phyloP scores from a whole-genome alignment of 2,113 vertebrate genomes.

The Gopherus flavomarginatus region DNA sequence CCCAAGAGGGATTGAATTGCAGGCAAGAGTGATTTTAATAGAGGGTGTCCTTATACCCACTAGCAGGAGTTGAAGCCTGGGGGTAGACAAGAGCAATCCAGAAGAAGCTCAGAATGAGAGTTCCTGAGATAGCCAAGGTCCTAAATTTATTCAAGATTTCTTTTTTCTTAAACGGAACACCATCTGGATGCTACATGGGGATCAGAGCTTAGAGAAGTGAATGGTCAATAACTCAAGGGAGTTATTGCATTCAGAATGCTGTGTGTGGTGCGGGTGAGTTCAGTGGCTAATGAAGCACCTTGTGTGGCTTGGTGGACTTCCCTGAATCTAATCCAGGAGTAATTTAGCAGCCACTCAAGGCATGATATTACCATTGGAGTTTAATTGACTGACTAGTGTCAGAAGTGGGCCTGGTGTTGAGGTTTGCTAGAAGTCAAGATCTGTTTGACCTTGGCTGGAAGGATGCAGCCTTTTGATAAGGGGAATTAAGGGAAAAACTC shows the following conservation, averaged over 20 bases:
- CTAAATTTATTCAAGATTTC: not conserved
- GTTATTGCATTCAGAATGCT: not conserved
- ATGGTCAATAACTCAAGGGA: no score
- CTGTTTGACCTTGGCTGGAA: not conserved
- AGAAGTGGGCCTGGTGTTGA: not conserved
- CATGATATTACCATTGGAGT: not conserved
- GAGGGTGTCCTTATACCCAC: fast-evolving
- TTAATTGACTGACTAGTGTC: not conserved
- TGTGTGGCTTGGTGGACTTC: not conserved
- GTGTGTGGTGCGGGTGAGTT: not conserved
- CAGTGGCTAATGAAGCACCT: not conserved
- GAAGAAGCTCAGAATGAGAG: not conserved
- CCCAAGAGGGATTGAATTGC: no score
- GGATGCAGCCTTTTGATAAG: not conserved
- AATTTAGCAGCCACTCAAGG: not conserved
- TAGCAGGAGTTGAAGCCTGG: not conserved
- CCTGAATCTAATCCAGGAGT: not conserved
- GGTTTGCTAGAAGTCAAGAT: not conserved
- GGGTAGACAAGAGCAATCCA: not conserved
- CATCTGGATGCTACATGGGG: fast-evolving
- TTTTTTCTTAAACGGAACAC: not conserved
- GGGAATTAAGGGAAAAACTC: not conserved
- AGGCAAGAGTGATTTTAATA: not conserved
- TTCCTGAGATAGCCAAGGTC: not conserved
- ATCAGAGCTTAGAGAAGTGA: not conserved